Evolutionary conservation across 2,797 vertebrate genomes (phyloP).

Genomic region (Aselliscus stoliczkanus): DNA sequence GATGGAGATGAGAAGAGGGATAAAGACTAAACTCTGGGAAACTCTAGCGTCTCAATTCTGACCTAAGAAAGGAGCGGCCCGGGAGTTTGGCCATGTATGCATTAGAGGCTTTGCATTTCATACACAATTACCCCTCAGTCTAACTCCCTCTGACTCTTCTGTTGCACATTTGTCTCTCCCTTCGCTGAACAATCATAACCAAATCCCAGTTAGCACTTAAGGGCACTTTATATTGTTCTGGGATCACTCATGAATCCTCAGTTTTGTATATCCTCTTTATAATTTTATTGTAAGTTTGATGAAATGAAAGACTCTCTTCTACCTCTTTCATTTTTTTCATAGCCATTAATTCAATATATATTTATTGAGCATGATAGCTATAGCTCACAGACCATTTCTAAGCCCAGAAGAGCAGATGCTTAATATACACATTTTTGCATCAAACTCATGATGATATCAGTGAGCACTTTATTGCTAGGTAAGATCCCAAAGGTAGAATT

Average conservation of each 20-base stretch:
- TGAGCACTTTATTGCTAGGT: neutral
- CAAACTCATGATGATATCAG: neutral
- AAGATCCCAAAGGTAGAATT: neutral
- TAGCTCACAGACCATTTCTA: neutral
- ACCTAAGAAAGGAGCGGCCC: neutral
- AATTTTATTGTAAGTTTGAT: neutral
- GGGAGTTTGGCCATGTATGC: neutral
- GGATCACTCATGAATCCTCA: neutral
- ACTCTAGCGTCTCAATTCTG: neutral
- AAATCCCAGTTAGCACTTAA: neutral
- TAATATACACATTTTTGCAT: neutral
- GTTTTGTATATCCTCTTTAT: neutral
- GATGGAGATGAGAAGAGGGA: neutral
- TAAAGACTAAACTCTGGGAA: neutral
- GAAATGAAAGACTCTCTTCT: neutral
- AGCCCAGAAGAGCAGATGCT: neutral
- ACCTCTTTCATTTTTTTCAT: neutral
- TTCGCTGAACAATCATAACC: neutral
- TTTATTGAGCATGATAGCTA: neutral
- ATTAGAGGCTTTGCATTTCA: neutral
- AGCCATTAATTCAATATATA: neutral
- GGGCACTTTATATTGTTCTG: neutral
- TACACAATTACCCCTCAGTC: fast-evolving
- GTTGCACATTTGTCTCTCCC: neutral
- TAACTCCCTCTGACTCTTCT: no score